Evolutionary conservation across 2,113 vertebrate species (phyloP).

Genomic region (Ctenodactylus gundi): DNA sequence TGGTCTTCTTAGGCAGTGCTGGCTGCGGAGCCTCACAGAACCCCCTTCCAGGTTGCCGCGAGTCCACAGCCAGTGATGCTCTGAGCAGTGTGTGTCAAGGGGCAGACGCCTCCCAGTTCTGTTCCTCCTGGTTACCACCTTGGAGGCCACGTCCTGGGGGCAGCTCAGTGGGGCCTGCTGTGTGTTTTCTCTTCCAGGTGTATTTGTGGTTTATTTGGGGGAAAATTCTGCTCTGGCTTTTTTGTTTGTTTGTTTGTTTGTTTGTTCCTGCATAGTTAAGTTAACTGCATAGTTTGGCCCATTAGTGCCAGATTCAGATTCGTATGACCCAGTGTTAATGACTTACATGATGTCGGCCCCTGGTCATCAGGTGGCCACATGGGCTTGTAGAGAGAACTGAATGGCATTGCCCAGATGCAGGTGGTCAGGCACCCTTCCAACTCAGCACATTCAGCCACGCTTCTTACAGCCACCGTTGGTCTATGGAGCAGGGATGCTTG

Average conservation of each 20-base stretch:
- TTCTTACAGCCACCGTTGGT: background rate
- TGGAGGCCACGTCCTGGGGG: background rate
- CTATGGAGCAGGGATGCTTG: no score
- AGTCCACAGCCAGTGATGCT: background rate
- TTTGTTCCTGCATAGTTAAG: background rate
- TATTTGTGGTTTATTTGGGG: background rate
- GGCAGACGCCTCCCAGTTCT: background rate
- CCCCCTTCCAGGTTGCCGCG: background rate
- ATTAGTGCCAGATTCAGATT: background rate
- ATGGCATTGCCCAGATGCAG: background rate
- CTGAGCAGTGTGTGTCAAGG: no score
- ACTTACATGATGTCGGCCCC: rapidly evolving
- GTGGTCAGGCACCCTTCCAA: background rate
- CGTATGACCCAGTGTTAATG: rapidly evolving
- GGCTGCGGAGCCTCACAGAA: background rate
- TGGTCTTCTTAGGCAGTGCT: background rate
- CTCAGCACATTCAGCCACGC: background rate
- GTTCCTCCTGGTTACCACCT: no score
- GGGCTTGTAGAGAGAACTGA: no score
- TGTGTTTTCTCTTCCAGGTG: background rate
- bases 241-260: no score
- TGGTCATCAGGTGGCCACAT: background rate
- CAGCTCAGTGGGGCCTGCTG: background rate
- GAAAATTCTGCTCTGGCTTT: background rate
- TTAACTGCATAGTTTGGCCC: background rate